Conservation (phyloP, 2,888 invertebrate genomes). For the Notocelia uddmanniana region DNA sequence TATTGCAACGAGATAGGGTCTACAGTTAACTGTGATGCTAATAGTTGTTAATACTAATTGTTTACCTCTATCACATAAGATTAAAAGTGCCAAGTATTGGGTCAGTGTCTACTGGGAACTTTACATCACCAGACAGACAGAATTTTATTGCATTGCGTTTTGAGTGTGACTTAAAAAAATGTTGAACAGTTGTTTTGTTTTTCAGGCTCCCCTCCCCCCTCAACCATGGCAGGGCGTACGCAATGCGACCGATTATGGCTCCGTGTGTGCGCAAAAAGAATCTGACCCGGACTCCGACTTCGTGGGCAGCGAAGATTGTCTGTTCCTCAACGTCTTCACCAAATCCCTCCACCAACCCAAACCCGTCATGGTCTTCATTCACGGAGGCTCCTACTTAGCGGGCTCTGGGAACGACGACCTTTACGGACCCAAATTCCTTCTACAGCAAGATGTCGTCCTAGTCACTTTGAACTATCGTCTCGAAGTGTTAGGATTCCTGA, state of each 20-base stretch:
- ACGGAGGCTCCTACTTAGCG: constrained; percentile 58
- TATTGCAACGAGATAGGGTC: too few relatives aligned
- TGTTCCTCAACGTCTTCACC: constrained; percentile 57
- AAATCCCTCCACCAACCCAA: constrained; percentile 45
- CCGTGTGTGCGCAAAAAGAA: constrained; percentile 54
- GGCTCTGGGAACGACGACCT: constrained; percentile 54
- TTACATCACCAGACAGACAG: too few relatives aligned
- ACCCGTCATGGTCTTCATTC: constrained; percentile 62
- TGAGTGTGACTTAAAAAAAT: too few relatives aligned
- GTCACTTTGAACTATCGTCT: constrained; percentile 61
- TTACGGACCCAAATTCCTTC: constrained; percentile 60
- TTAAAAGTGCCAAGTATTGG: too few relatives aligned
- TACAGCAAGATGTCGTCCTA: constrained; percentile 57
- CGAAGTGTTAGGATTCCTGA: constrained; percentile 53
- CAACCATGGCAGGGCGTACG: constrained; percentile 53
- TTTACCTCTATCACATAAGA: too few relatives aligned
- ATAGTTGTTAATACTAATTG: too few relatives aligned
- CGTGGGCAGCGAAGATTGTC: constrained; percentile 55
- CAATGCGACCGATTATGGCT: constrained; percentile 54
- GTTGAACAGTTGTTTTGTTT: neutral
- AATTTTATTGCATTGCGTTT: too few relatives aligned
- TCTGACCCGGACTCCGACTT: constrained; percentile 43
- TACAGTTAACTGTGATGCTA: too few relatives aligned
- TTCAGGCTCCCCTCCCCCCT: constrained; percentile 55
- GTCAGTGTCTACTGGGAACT: too few relatives aligned